Percentiles rank a stretch among this genome's conserved stretches.
These are phyloP conservation scores for Polypedilum pembai DNA, from an alignment of 1,140 invertebrate species.

Conservation along the genomic window DNA sequence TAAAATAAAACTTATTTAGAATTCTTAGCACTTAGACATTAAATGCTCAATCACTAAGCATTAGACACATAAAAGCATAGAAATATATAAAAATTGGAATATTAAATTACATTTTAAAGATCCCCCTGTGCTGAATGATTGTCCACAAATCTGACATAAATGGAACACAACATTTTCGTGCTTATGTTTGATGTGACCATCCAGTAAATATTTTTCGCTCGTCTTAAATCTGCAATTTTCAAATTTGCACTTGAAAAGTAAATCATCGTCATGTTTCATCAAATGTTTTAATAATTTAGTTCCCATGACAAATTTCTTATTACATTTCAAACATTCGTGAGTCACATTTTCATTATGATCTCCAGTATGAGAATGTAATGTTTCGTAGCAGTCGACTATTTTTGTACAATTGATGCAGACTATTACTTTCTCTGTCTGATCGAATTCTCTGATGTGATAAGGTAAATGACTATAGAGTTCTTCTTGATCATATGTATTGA, in stretches of 20 bases:
- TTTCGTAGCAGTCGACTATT: not conserved
- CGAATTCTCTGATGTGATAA: not conserved
- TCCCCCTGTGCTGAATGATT: not conserved
- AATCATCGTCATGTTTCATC: not conserved
- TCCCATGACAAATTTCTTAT: constrained; percentile 5
- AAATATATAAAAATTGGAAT: not conserved
- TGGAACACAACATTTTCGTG: not conserved
- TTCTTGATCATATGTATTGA: not conserved
- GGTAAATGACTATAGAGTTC: not conserved
- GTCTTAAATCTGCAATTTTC: not conserved
- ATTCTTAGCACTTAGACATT: too few species aligned
- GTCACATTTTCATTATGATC: constrained; percentile 6
- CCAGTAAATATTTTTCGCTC: not conserved
- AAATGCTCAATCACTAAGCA: too few species aligned
- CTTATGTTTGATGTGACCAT: not conserved
- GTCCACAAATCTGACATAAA: not conserved
- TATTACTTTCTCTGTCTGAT: not conserved
- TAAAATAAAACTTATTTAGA: not conserved
- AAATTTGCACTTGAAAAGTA: not conserved
- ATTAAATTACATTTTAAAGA: not conserved
- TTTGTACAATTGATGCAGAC: not conserved
- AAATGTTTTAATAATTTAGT: not conserved
- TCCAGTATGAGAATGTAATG: not conserved
- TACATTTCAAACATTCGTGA: not conserved
- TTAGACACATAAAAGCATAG: too few species aligned